Conservation (phyloP, 2,797 vertebrate species). For the Coccyzus lansbergi region DNA sequence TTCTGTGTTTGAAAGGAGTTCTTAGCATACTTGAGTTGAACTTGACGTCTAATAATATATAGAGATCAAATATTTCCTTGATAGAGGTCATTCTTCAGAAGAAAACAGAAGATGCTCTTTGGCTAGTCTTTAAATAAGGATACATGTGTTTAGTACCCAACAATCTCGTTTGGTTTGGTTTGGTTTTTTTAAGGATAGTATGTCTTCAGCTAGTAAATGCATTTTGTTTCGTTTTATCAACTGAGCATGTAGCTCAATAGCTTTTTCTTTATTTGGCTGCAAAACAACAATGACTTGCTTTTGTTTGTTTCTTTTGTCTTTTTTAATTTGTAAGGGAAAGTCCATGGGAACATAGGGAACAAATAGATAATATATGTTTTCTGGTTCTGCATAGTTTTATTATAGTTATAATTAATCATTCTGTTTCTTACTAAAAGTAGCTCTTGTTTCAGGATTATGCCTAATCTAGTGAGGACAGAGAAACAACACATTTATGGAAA, state of each 20-base stretch:
- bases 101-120: neutral
- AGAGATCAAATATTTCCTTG: neutral
- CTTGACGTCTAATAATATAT: neutral
- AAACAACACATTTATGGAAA: constrained; percentile 25
- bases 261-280: neutral
- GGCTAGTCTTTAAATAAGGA: neutral
- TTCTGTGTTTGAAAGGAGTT: neutral
- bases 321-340: neutral
- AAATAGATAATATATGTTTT: neutral
- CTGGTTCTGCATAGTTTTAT: neutral
- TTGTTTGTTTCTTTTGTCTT: neutral
- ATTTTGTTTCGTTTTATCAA: neutral
- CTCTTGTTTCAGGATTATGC: constrained; percentile 7
- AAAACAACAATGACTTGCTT: neutral
- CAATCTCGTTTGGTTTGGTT: neutral
- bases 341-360: neutral
- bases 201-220: neutral
- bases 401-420: constrained; percentile 25
- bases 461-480: neutral
- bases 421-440: neutral
- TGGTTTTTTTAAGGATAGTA: neutral
- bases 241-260: neutral
- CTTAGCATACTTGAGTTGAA: neutral
- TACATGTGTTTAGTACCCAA: neutral
- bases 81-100: neutral